Evolutionary conservation across 1,140 invertebrate species (phyloP).

Genomic region (Bacillus rossius): DNA sequence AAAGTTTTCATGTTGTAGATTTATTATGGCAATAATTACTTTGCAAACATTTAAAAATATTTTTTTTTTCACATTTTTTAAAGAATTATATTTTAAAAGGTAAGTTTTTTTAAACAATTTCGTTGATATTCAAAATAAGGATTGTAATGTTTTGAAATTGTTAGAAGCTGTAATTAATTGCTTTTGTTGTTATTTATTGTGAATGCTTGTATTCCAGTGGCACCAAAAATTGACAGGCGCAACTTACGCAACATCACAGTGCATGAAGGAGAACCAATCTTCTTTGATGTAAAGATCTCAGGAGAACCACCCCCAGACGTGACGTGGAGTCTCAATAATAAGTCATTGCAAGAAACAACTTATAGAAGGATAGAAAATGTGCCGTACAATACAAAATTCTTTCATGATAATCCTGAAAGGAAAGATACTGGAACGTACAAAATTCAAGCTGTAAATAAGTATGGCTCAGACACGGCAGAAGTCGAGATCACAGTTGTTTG

Average conservation of each 20-base stretch:
- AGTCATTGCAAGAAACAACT: slow-evolving; percentile 49
- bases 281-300: slow-evolving; percentile 75
- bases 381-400: slow-evolving; percentile 82
- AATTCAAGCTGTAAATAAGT: slow-evolving; percentile 78
- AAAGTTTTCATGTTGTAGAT: too few relatives aligned
- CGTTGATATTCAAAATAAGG: too few relatives aligned
- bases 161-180: too few relatives aligned
- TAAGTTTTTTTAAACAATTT: too few relatives aligned
- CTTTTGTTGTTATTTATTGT: neutral
- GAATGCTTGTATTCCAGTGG: slow-evolving; percentile 54
- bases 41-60: too few relatives aligned
- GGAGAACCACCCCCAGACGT: slow-evolving; percentile 82
- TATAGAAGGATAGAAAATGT: slow-evolving; percentile 69
- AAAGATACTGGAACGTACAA: slow-evolving; percentile 84
- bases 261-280: slow-evolving; percentile 76
- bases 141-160: too few relatives aligned
- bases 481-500: slow-evolving; percentile 87
- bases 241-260: slow-evolving; percentile 71
- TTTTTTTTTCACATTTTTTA: too few relatives aligned
- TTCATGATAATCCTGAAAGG: slow-evolving; percentile 71
- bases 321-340: slow-evolving; percentile 62
- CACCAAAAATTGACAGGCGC: slow-evolving; percentile 85
- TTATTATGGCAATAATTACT: too few relatives aligned
- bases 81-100: too few relatives aligned
- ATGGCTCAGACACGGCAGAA: slow-evolving; percentile 84